These are phyloP conservation scores for Danaus chrysippus DNA, from an alignment of 2,888 invertebrate species.

Conservation along the genomic window DNA sequence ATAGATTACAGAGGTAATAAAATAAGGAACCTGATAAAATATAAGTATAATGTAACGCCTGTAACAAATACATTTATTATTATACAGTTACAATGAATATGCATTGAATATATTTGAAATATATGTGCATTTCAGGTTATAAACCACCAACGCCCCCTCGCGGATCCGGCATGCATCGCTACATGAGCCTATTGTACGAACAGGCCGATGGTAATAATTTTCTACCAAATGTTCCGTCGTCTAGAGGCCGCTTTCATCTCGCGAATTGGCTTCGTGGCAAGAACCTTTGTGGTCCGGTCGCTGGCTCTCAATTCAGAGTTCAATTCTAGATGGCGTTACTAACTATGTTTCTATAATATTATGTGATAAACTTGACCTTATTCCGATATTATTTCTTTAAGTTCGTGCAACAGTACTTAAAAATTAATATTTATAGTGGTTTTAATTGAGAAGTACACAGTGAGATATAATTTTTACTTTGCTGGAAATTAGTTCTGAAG, in stretches of 20 bases:
- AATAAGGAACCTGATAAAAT: too few relatives aligned
- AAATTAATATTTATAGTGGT: too few relatives aligned
- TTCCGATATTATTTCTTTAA: too few relatives aligned
- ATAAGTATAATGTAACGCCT: too few relatives aligned
- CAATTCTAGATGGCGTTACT: slow-evolving; percentile 61
- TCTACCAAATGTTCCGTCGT: slow-evolving; percentile 55
- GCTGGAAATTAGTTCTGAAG: too few relatives aligned
- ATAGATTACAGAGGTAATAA: slow-evolving; percentile 65
- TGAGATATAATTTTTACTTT: too few relatives aligned
- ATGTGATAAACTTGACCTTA: slow-evolving; percentile 1
- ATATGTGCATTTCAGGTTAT: slow-evolving; percentile 51
- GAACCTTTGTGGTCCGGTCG: slow-evolving; percentile 66
- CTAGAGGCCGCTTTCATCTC: slow-evolving; percentile 56
- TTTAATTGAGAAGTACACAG: too few relatives aligned
- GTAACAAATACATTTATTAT: not conserved
- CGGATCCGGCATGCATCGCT: slow-evolving; percentile 67
- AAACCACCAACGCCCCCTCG: slow-evolving; percentile 71
- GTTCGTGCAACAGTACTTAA: too few relatives aligned
- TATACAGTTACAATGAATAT: not conserved
- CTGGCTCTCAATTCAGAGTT: slow-evolving; percentile 58
- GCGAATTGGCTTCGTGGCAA: slow-evolving; percentile 66
- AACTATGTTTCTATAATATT: slow-evolving; percentile 4
- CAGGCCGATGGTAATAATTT: slow-evolving; percentile 70
- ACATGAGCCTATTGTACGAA: slow-evolving; percentile 64
- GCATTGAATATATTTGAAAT: not conserved